Base-by-base conservation (phyloP, 1,140 invertebrate species). In the Orchesella cincta region DNA sequence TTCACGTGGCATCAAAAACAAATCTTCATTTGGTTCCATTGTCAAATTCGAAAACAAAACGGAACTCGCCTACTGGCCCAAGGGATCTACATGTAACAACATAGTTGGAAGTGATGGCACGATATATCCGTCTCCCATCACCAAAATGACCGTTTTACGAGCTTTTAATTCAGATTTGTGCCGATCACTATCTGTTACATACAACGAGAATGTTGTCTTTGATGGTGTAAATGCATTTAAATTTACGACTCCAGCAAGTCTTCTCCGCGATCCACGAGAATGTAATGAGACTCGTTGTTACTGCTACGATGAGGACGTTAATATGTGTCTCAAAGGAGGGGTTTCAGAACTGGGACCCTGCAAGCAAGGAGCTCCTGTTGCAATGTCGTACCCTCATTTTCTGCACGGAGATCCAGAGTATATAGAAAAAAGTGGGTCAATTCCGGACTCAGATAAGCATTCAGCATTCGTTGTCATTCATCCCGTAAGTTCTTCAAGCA, bases 341-440 rank as follows among this genome's bases (percentile, higher is more conserved):
- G 51, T 28, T n/a, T 57, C 28, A 16, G 29, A 74, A 18, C 20
- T 74, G 28, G 51, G 23, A 26, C 46, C 23, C 39, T 75, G 26
- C 54, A 54, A 14, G 74, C 51, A 64, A 76, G 78, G 73, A 18
- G 76, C 76, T 23, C 79, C 79, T 1, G 74, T 77, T 0, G 46
- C 76, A 12, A 78, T 80, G 73, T 80, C 79, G 14, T 33, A 34
- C 8, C 79, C 79, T 16, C 79, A 80, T 36, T 80, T 78, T 57
- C 64, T 78, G 8, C 39, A 78, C n/a, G 73, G 73, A 20, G 18
- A 52, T 34, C 71, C 75, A 26, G 70, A 78, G 34, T 31, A 75
- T 0, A 74, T 77, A n/a, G 70, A 78, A 23, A 54, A 74, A 52
- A 76, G 73, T 35, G 79, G 79, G 29, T 34, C 78, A 1, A 39